Conservation (phyloP, 1,140 invertebrate species). For the Araneus ventricosus region DNA sequence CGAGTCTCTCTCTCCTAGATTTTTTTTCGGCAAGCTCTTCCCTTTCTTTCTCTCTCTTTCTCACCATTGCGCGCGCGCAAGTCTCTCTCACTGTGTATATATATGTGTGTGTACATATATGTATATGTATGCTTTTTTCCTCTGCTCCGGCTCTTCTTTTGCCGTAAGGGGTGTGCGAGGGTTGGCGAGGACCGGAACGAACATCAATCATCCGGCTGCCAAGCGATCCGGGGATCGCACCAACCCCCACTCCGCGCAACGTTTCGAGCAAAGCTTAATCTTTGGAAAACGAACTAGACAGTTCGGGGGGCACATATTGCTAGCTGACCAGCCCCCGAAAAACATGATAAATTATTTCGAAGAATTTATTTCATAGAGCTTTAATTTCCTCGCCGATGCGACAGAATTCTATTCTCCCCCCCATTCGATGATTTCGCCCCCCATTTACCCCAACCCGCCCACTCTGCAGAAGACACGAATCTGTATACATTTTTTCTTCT, state of each 20-base stretch:
- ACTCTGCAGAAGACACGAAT: conserved; percentile 19
- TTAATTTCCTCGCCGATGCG: conserved; percentile 74
- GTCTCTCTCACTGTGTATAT: conserved; percentile 22
- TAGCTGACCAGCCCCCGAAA: conserved; percentile 70
- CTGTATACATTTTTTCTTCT: conserved; percentile 35
- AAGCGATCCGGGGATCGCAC: conserved; percentile 55
- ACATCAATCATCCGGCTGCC: conserved; percentile 75
- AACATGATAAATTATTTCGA: conserved; percentile 76
- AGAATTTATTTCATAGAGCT: conserved; percentile 76
- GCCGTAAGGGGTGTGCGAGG: neutral
- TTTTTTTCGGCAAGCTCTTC: neutral
- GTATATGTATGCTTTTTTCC: conserved; percentile 52
- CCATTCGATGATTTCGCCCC: conserved; percentile 54
- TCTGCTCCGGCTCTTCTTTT: conserved; percentile 49
- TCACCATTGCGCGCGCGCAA: neutral
- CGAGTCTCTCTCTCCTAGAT: conserved; percentile 3
- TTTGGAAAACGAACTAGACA: conserved; percentile 76
- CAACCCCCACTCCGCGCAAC: conserved; percentile 27
- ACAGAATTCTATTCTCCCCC: conserved; percentile 61
- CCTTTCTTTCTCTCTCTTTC: conserved; percentile 32
- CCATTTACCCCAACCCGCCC: conserved; percentile 38
- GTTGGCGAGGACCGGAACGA: conserved; percentile 60
- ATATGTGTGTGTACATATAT: conserved; percentile 60
- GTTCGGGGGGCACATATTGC: conserved; percentile 73
- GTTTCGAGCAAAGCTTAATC: conserved; percentile 60